A percentile compares a stretch with the other conserved stretches of the same genome.
These are phyloP conservation scores for Drosophila truncata DNA, from an alignment of 1,140 invertebrate species.

Conservation along the genomic window DNA sequence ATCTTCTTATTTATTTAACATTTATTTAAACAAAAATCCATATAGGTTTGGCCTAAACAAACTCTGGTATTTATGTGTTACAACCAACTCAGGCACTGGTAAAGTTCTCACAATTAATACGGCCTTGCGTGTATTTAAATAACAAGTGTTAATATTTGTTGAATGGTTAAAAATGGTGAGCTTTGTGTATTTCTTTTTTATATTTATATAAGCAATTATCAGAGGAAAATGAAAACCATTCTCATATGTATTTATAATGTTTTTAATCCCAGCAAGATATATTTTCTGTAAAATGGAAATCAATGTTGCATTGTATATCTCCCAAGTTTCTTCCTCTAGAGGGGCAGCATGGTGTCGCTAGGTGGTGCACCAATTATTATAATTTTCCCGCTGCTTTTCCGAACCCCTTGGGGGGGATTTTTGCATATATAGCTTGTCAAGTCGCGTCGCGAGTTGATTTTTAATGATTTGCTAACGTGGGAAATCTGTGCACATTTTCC, in stretches of 20 bases:
- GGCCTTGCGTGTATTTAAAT: conserved; percentile 13
- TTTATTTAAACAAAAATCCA: not conserved
- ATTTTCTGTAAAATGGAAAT: not conserved
- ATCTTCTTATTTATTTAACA: not conserved
- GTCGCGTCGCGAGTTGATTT: conserved; percentile 57
- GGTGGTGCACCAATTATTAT: conserved; percentile 41
- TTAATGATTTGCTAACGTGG: conserved; percentile 79
- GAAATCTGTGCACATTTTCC: conserved; percentile 65
- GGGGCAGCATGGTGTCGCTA: conserved; percentile 8
- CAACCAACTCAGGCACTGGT: not conserved
- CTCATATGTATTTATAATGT: not conserved
- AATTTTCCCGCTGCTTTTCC: conserved; percentile 36
- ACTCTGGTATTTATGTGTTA: not conserved
- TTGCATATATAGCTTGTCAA: conserved; percentile 41
- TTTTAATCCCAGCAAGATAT: not conserved
- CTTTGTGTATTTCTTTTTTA: not conserved
- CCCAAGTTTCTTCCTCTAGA: not conserved
- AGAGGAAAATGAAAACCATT: not conserved
- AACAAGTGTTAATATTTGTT: conserved; percentile 6
- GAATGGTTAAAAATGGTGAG: not conserved
- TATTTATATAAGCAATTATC: conserved; percentile 5
- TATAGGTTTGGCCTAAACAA: not conserved
- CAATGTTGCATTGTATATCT: not conserved
- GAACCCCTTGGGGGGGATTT: not conserved
- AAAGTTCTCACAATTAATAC: conserved; percentile 4